Conservation (phyloP, 2,888 invertebrate species). For the Hydropsyche betteni region DNA sequence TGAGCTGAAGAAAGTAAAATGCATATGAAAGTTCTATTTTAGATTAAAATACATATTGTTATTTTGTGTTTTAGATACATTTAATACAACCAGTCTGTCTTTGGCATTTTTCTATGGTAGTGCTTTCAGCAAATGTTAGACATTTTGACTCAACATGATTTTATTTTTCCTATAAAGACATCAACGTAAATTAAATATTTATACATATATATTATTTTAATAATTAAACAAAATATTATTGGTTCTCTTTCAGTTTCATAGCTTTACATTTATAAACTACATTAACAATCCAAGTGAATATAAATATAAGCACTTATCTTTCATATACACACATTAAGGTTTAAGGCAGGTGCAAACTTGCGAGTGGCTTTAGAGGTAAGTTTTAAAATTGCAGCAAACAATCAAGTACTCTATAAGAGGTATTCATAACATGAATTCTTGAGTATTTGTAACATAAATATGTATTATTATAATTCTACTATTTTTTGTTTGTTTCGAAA, state of each 20-base stretch:
- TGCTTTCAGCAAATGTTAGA: slow-evolving; percentile 38
- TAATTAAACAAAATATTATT: slow-evolving; percentile 28
- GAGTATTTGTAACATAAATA: no score
- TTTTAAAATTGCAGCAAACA: slow-evolving; percentile 10
- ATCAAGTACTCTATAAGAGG: background rate
- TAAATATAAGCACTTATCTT: slow-evolving; percentile 36
- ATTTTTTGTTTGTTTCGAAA: no score
- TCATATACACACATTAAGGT: slow-evolving; percentile 31
- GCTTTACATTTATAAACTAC: slow-evolving; percentile 14
- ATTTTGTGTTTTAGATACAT: slow-evolving; percentile 3
- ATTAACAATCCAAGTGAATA: slow-evolving; percentile 37
- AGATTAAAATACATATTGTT: slow-evolving; percentile 4
- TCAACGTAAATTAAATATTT: slow-evolving; percentile 38
- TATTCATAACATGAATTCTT: no score
- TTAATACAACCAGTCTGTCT: slow-evolving; percentile 39
- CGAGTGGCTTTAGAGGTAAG: slow-evolving; percentile 35
- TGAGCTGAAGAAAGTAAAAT: background rate
- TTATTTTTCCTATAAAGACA: slow-evolving; percentile 38
- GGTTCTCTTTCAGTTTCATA: slow-evolving; percentile 19
- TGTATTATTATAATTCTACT: no score
- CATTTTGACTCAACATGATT: slow-evolving; percentile 22
- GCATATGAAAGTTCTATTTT: slow-evolving; percentile 21
- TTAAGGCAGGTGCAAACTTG: slow-evolving; percentile 39
- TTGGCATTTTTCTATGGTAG: slow-evolving; percentile 38
- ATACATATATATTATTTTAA: slow-evolving; percentile 11